Evolutionary conservation across 2,797 vertebrate genomes (phyloP), one percentile per base, ranked within the genome.

Genomic region (Ispidina picta): DNA sequence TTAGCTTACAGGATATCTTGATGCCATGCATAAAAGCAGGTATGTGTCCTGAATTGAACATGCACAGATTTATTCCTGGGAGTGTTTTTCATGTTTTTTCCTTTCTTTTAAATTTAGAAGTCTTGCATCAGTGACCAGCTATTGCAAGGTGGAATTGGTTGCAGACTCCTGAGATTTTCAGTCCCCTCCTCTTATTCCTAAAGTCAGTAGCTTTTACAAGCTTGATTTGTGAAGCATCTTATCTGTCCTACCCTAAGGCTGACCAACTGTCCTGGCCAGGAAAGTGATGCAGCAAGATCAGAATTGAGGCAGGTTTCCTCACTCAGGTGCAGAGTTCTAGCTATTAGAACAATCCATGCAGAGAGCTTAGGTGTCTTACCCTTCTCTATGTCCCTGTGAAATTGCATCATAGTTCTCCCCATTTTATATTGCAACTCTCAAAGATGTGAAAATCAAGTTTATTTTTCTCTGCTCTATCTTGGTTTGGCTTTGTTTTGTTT

Each of bases 361-460:
- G 31, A 72, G 15, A 56, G 6, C 10, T 64, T 41, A 43, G 83
- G 37, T 49, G 20, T 6, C 46, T 87, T 75, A 69, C 18, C 46
- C 33, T 7, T 25, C 65, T 49, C 83, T 52, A 59, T 20, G 21
- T 55, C 70, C 56, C 54, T 78, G 51, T 62, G 66, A 91, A 88
- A 72, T 10, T 68, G 41, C 16, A 9, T 51, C 48, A 33, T 69
- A 69, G 10, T 31, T 85, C 46, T 83, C n/a, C 37, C 56, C 60
- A 86, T 68, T 86, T 91, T 76, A 54, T 58, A 73, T 9, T 2
- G 0, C 33, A 20, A 13, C 31, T 87, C 56, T 79, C 33, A n/a
- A 94, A 89, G 56, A 48, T 91, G 83, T 64, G 56, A 89, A 83
- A 37, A 91, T 63, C 31, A 28, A 33, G 43, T 55, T 89, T 83